Base-by-base conservation (phyloP, 37 sponge, comb jelly and placozoan species). In the Geodia barretti region DNA sequence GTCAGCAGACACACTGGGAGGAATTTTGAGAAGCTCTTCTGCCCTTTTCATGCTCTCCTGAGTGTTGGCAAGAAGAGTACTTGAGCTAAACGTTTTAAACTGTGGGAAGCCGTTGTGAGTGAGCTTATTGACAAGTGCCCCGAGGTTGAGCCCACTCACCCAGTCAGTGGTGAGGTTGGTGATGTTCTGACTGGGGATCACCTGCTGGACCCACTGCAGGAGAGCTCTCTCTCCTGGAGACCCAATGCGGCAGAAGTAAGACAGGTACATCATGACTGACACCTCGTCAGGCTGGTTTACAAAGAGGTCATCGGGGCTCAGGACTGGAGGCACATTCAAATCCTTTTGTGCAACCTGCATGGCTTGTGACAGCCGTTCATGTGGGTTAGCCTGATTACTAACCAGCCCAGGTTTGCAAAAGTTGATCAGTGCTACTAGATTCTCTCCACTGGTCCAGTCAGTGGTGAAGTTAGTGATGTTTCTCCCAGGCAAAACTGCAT, bases 241-340 rank as follows among this genome's bases (percentile, higher is more conserved):
- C 2, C 76, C 84, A 1, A 67, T 36, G 69, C 79, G 73, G 85
- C 88, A 92, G 84, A 88, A 95, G 78, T 88, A 91, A 4, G 86
- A 84, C 26, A 95, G 82, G 79, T 95, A 95, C 21, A 87, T 88
- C 92, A 95, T 91, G 37, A 84, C 79, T 17, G 84, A 82, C 37
- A 76, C 75, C 62, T 95, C 95, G 35, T 95, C 95, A 34, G 92
- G 82, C n/a, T 69, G 77, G 41, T 76, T 74, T 9, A 77, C 76
- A 70, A 41, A 41, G 35, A 91, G 33, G 30, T 91, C 75, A 42
- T 91, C 79, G 1, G 87, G 71, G 26, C 32, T 29, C 4, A 91
- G 35, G 64, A 91, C 29, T 36, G 79, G 79, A 28, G 93, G 93
- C 33, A 92, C 85, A 24, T 70, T 86, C 63, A 95, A 63, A 21